These are phyloP conservation scores for Epirrita christyi DNA, from an alignment of 2,888 invertebrate genomes.

Conservation along the genomic window DNA sequence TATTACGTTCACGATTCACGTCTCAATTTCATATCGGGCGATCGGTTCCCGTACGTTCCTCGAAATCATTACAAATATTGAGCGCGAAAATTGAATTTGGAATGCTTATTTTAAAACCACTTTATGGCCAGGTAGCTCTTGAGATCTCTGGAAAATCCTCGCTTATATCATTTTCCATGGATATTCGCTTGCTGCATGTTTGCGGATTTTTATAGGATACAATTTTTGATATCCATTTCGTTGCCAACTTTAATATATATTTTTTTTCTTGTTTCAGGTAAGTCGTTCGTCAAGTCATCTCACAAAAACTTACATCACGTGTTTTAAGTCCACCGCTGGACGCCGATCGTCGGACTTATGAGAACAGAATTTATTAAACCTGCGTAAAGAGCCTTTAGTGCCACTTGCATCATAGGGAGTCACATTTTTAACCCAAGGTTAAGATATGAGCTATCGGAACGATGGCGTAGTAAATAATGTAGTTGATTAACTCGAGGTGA, in stretches of 20 bases:
- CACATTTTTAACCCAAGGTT: too few relatives aligned
- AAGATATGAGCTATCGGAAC: too few relatives aligned
- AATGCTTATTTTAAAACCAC: constrained; percentile 54
- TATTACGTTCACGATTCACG: constrained; percentile 58
- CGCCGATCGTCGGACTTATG: background rate
- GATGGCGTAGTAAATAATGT: too few relatives aligned
- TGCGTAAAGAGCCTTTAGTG: too few relatives aligned
- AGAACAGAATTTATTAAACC: too few relatives aligned
- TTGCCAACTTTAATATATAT: background rate
- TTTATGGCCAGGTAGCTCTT: constrained; percentile 28
- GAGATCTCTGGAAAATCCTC: constrained; percentile 14
- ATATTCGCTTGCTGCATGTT: constrained; percentile 10
- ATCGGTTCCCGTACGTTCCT: constrained; percentile 49
- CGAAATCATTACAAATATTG: constrained; percentile 61
- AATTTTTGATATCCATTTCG: background rate
- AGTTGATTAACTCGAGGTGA: too few relatives aligned
- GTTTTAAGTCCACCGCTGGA: too few relatives aligned
- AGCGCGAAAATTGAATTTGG: constrained; percentile 60
- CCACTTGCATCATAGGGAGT: too few relatives aligned
- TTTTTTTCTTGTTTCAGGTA: constrained; percentile 48
- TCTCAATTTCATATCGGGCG: constrained; percentile 58
- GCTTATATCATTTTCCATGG: constrained; percentile 11
- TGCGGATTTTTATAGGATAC: constrained; percentile 8
- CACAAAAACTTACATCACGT: background rate
- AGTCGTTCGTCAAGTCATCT: constrained; percentile 2